phyloP scores from a whole-genome alignment of 2,888 invertebrate genomes.

The Perdita meconis region DNA sequence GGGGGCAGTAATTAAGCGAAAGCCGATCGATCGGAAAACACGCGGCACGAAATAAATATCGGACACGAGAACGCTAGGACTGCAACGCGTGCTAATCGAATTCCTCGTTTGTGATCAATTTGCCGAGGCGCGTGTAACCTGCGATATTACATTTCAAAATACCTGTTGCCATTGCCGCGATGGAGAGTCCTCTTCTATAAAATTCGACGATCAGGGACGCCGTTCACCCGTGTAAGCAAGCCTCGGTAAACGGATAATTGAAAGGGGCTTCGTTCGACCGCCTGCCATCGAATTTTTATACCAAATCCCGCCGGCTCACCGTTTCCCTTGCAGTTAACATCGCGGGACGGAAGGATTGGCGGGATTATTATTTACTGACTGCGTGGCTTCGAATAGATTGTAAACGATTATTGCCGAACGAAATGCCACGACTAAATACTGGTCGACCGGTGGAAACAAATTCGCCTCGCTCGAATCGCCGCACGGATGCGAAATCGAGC shows the following conservation, averaged over 20 bases:
- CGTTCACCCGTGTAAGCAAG: conserved; percentile 44
- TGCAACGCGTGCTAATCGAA: conserved; percentile 47
- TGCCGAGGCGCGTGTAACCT: conserved; percentile 3
- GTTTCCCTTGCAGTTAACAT: background rate
- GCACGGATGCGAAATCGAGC: no score
- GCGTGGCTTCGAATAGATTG: background rate
- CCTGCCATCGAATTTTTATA: conserved; percentile 11
- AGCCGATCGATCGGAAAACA: conserved; percentile 56
- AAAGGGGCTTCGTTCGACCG: conserved; percentile 23
- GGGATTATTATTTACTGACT: background rate
- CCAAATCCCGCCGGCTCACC: conserved; percentile 12
- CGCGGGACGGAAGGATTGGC: background rate
- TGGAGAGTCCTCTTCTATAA: conserved; percentile 25
- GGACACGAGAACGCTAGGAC: background rate
- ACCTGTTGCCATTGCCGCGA: conserved; percentile 53
- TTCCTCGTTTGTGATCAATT: conserved; percentile 30
- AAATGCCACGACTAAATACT: no score
- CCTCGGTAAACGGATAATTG: conserved; percentile 44
- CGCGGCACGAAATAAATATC: conserved; percentile 36
- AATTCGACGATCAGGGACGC: conserved; percentile 28
- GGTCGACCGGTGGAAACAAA: no score
- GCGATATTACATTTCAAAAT: conserved; percentile 53
- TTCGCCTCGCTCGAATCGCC: no score
- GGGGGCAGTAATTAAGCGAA: conserved; percentile 59
- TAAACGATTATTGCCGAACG: background rate